Conservation (phyloP, 2,113 vertebrate species). For the Pholis gunnellus region DNA sequence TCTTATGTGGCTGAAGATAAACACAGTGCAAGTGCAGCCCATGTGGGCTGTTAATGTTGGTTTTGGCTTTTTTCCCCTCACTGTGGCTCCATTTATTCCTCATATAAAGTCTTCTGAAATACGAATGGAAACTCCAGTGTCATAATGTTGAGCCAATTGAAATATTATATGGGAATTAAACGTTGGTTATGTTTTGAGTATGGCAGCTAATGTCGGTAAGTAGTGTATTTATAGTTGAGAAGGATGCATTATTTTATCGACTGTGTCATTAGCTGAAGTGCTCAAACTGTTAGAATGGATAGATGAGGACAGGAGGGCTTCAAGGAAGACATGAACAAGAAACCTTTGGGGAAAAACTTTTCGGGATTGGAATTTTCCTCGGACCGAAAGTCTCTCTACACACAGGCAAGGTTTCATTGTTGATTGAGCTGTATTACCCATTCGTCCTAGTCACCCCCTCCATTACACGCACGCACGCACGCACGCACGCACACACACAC, state of each 20-base stretch:
- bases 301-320: background rate
- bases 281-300: background rate
- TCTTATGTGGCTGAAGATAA: conserved; percentile 43
- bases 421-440: conserved; percentile 55
- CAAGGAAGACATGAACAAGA: background rate
- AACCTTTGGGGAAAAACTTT: background rate
- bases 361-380: background rate
- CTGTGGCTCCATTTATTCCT: conserved; percentile 41
- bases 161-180: conserved; percentile 9
- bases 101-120: conserved; percentile 30
- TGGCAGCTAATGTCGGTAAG: background rate
- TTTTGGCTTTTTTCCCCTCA: conserved; percentile 25
- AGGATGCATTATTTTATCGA: background rate
- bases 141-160: background rate
- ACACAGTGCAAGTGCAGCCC: conserved; percentile 33
- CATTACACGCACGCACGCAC: conserved; percentile 7
- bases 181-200: background rate
- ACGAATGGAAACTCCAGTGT: conserved; percentile 11
- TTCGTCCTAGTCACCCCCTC: conserved; percentile 24
- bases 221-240: background rate
- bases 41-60: conserved; percentile 40
- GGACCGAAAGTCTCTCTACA: background rate
- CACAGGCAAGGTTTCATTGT: conserved; percentile 33
- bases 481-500: background rate
- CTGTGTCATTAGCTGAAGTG: background rate